Evolutionary conservation across 1,140 invertebrate genomes (phyloP), one percentile per base, ranked within the genome.

Genomic region (Acyrthosiphon pisum): DNA sequence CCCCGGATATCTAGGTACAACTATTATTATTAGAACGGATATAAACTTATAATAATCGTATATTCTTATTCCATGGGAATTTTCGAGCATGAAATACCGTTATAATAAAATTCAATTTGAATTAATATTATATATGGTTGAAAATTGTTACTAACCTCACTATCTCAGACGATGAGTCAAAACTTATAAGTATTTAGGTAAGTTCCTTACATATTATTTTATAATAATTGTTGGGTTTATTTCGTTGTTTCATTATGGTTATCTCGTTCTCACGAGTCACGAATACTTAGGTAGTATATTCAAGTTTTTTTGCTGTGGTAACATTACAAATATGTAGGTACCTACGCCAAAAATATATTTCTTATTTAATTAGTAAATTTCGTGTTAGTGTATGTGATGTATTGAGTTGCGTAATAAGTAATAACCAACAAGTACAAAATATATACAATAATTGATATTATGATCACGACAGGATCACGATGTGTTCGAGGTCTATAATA

Each of bases 61-160:
- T 53, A 53, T 68, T 89, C 35, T 6, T 53, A 37, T 89, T 56
- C 35, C 87, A 37, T 89, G 87, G 50, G 87, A 89, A 89, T 35
- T 35, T 76, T 76, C 60, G 3, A 76, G 14, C 30, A n/a, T n/a
- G 11, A 76, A 68, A 76, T 76, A 76, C 60, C 6, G 60, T 76
- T 76, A 14, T n/a, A 76, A 18, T 76, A 76, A 60, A 60, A 60
- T 60, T 30, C 60, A 68, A n/a, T 76, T 76, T 76, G 60, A n/a
- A 76, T 76, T 76, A 68, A 76, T 76, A 14, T 68, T 26, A 37
- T 41, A 23, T 26, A 76, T 76, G 11, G 37, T 26, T 86, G 11
- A 20, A 50, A 88, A 30, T 35, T 44, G n/a, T 88, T 88, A 88
- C 8, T 88, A 50, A 35, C 46, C 20, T 8, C 2, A 46, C 23